phyloP scores from a whole-genome alignment of 2,113 vertebrate genomes.

The Machaerirhynchus nigripectus region DNA sequence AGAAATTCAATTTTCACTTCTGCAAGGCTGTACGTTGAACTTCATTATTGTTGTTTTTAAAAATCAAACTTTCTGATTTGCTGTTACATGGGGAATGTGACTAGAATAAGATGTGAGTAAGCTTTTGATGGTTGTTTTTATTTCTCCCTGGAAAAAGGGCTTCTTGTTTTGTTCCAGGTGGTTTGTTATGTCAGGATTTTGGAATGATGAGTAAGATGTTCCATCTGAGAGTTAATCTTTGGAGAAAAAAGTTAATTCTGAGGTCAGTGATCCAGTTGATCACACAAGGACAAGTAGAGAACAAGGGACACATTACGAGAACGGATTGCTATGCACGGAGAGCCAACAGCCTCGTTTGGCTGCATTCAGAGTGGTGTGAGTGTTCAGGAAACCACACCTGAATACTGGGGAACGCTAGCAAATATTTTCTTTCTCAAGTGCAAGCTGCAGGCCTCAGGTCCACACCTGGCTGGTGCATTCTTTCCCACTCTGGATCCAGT shows the following conservation, averaged over 20 bases:
- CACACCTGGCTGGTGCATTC: neutral
- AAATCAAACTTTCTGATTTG: neutral
- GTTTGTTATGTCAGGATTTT: neutral
- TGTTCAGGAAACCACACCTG: neutral
- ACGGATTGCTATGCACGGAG: rapidly evolving
- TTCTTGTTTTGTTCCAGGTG: neutral
- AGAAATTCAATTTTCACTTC: neutral
- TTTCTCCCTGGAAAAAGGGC: neutral
- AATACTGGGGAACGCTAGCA: neutral
- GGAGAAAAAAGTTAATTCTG: neutral
- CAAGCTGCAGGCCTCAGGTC: neutral
- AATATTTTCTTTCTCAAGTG: neutral
- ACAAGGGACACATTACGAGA: neutral
- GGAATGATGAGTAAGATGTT: neutral
- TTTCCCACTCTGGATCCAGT: neutral
- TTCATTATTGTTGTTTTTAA: neutral
- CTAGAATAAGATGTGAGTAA: neutral
- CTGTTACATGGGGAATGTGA: neutral
- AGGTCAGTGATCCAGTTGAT: neutral
- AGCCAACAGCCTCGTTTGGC: neutral
- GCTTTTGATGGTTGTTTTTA: neutral
- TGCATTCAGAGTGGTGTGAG: neutral
- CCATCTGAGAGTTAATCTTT: neutral
- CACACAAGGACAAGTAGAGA: neutral
- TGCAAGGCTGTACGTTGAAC: neutral